Evolutionary conservation across 2,797 vertebrate genomes (phyloP).

Genomic region (Erethizon dorsatum): DNA sequence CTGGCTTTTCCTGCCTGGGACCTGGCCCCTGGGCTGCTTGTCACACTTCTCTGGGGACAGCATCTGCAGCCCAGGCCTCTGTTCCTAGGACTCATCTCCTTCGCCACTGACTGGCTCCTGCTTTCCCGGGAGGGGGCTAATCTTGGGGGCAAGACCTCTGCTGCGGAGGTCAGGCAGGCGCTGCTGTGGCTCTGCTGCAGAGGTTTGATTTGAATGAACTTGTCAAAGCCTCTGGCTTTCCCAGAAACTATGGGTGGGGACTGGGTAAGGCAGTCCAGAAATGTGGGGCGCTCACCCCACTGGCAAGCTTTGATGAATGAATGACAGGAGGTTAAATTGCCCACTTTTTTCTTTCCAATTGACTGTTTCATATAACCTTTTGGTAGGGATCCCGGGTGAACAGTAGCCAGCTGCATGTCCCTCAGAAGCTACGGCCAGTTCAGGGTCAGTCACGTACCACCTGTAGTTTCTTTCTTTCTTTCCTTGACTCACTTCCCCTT

Average conservation of each 20-base stretch:
- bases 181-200: not conserved
- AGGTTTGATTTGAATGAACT: not conserved
- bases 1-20: not conserved
- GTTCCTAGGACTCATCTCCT: not conserved
- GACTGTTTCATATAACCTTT: not conserved
- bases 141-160: not conserved
- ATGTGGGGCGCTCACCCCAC: not conserved
- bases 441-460: not conserved
- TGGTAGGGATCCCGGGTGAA: not conserved
- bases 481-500: not conserved
- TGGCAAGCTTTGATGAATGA: not conserved
- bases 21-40: not conserved
- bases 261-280: not conserved
- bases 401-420: not conserved
- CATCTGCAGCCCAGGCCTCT: not conserved
- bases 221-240: not conserved
- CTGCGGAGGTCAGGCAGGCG: not conserved
- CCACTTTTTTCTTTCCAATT: not conserved
- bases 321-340: not conserved
- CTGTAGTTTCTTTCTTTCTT: not conserved
- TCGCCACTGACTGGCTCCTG: rapidly evolving
- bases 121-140: not conserved
- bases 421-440: not conserved
- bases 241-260: not conserved
- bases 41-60: not conserved